Base-by-base conservation (phyloP, 2,888 invertebrate species). In the Eupithecia centaureata region DNA sequence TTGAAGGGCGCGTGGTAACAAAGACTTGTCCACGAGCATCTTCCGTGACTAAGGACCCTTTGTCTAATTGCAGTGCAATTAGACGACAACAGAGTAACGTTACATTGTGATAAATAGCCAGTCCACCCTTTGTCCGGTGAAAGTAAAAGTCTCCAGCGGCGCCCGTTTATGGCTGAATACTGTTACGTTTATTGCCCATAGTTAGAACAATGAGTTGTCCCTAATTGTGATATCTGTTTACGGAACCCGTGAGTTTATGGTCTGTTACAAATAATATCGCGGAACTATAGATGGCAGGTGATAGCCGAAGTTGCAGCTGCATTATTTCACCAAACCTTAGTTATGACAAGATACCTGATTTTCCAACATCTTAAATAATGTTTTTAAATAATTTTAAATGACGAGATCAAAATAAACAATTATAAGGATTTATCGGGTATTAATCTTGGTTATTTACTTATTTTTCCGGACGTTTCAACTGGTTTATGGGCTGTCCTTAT, bases 71-170 rank as follows among this genome's bases (percentile, higher is more conserved):
- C 79, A 67, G 73, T 35, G 82, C 83, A 83, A 87, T 87, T 86
- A 84, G 77, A 80, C 77, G 79, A 86, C 83, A 84, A 84, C 82
- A 77, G 80, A 81, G 77, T 87, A 86, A 85, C 87, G 86, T 79
- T 86, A 85, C 81, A 83, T 79, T 73, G 72, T 71, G 71, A 75
- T 82, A 77, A 83, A 87, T 82, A 74, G 73, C 70, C 82, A 74
- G 80, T 79, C 82, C 77, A 72, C 62, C 73, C 80, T 80, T 85
- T 86, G 85, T 85, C 65, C 63, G 74, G 86, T 81, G 88, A 91
- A 90, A 91, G 91, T 87, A 86, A 90, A 86, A 87, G 86, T 87
- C 69, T 61, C 65, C 58, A 71, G 68, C 70, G 73, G 79, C 80
- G 71, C 71, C 79, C 77, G 75, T 81, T 82, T 85, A 82, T 81